phyloP scores from a whole-genome alignment of 2,113 vertebrate species.

The Crotalus viridis region DNA sequence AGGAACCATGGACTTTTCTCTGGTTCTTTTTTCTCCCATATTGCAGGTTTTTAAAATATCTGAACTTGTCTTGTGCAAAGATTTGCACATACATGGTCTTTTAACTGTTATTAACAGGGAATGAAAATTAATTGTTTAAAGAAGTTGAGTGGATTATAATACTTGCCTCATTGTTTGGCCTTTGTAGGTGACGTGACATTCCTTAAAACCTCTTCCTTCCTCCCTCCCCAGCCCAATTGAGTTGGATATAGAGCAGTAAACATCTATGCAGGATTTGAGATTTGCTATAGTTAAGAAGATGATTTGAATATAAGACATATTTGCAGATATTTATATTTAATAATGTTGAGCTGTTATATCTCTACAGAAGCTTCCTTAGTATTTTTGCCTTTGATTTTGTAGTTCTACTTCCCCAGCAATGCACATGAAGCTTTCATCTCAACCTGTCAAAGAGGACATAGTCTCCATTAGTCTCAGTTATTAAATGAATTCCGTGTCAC shows the following conservation, averaged over 20 bases:
- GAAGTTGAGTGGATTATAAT: no score
- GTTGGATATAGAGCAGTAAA: neutral
- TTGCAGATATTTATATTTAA: neutral
- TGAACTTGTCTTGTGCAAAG: neutral
- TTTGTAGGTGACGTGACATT: neutral
- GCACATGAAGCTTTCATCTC: slow-evolving; percentile 48
- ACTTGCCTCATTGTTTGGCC: neutral
- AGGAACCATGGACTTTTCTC: neutral
- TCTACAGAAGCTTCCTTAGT: neutral
- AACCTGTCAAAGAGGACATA: slow-evolving; percentile 30
- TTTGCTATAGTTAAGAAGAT: slow-evolving; percentile 14
- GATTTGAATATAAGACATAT: slow-evolving; percentile 16
- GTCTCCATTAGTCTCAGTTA: slow-evolving; percentile 30
- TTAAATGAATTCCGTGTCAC: slow-evolving; percentile 86
- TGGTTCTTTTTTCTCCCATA: neutral
- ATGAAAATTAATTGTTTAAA: neutral
- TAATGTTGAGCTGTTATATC: neutral
- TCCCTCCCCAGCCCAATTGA: neutral
- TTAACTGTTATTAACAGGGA: neutral
- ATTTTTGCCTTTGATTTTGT: neutral
- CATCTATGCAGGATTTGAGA: slow-evolving; percentile 51
- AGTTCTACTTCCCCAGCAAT: slow-evolving; percentile 23
- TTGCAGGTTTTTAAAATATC: neutral
- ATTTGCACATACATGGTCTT: neutral
- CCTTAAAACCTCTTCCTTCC: neutral